phyloP scores from a whole-genome alignment of 2,113 vertebrate genomes.

The Zapus hudsonius region DNA sequence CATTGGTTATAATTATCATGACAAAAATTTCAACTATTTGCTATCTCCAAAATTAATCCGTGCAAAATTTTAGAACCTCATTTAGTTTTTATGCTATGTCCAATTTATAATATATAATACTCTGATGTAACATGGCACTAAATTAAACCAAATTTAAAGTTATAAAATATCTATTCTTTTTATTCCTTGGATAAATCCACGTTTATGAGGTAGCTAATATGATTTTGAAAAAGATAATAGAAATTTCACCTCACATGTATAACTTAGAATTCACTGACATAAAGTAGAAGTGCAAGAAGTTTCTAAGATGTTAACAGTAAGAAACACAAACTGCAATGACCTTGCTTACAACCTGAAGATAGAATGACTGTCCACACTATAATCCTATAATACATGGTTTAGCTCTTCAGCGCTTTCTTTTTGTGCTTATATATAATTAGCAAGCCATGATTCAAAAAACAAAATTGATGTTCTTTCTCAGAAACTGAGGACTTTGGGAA shows the following conservation, averaged over 20 bases:
- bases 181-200: constrained; percentile 19
- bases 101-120: constrained; percentile 34
- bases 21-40: constrained; percentile 37
- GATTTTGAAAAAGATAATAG: neutral
- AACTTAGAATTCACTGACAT: constrained; percentile 41
- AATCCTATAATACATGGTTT: neutral
- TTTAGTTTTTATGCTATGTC: constrained; percentile 50
- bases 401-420: constrained; percentile 17
- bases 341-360: neutral
- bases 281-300: neutral
- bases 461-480: neutral
- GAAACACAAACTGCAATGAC: neutral
- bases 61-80: constrained; percentile 54
- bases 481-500: neutral
- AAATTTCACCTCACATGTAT: neutral
- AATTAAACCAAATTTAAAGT: constrained; percentile 27
- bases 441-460: constrained; percentile 19
- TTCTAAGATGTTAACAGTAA: constrained; percentile 6
- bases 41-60: constrained; percentile 55
- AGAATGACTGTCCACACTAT: neutral
- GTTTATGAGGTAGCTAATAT: constrained; percentile 16
- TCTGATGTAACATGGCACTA: constrained; percentile 38
- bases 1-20: constrained; percentile 28
- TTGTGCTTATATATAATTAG: neutral
- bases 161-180: constrained; percentile 36